These are phyloP conservation scores for Nothocercus nigrocapillus DNA, from an alignment of 2,113 vertebrate genomes.

Conservation along the genomic window DNA sequence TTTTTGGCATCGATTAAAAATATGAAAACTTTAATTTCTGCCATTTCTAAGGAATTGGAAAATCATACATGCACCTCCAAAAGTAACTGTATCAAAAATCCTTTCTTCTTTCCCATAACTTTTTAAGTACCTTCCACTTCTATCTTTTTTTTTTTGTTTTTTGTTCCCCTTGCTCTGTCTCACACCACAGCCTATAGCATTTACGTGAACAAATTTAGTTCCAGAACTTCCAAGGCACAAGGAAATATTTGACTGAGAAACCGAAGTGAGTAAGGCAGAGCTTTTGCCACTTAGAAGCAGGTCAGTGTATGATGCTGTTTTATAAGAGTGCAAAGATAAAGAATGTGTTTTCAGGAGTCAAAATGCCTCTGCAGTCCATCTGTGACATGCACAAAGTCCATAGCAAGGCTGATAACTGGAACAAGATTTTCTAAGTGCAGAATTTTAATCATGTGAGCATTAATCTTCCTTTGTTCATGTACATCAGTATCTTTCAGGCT, in stretches of 20 bases:
- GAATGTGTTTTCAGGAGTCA: not conserved
- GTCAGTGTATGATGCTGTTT: not conserved
- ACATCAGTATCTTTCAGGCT: not conserved
- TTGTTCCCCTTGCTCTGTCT: not conserved
- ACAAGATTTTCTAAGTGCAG: not conserved
- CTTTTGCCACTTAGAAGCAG: not conserved
- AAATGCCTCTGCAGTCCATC: not conserved
- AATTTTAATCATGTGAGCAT: not conserved
- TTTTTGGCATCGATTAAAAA: not conserved
- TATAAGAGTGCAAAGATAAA: not conserved
- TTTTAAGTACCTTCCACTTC: not conserved
- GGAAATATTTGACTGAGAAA: not conserved
- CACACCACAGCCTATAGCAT: not conserved
- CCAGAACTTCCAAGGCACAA: not conserved
- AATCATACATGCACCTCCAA: not conserved
- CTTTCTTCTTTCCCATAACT: not conserved
- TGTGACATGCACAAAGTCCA: not conserved
- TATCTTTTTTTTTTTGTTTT: not conserved
- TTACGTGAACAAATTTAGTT: not conserved
- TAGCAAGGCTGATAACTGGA: not conserved
- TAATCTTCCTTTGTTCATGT: not conserved
- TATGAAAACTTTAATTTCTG: not conserved
- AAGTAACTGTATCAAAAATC: not conserved
- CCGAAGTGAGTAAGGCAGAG: not conserved
- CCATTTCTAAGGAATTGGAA: not conserved